phyloP scores from a whole-genome alignment of 1,140 invertebrate species.

The Cherax destructor region DNA sequence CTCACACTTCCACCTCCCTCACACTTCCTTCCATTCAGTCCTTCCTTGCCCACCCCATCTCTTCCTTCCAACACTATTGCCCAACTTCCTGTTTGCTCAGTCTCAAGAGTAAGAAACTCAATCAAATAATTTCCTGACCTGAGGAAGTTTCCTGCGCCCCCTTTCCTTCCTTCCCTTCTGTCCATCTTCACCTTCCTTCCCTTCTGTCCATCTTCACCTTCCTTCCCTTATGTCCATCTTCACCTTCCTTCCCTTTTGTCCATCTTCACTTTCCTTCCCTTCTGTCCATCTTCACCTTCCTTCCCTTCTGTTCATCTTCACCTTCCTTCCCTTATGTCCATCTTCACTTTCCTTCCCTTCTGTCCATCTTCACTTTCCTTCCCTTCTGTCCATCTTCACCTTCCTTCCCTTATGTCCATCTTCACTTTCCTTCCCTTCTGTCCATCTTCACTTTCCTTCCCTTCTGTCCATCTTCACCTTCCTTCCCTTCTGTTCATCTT shows the following conservation, averaged over 20 bases:
- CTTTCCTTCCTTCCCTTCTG: neutral
- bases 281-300: neutral
- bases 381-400: too few relatives aligned
- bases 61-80: neutral
- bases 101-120: neutral
- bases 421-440: too few relatives aligned
- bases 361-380: too few relatives aligned
- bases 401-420: too few relatives aligned
- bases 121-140: neutral
- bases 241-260: neutral
- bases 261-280: neutral
- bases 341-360: neutral
- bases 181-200: neutral
- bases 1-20: neutral
- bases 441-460: too few relatives aligned
- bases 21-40: neutral
- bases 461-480: too few relatives aligned
- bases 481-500: too few relatives aligned
- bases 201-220: neutral
- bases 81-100: neutral
- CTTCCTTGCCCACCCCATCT: neutral
- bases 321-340: neutral
- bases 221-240: neutral
- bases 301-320: neutral
- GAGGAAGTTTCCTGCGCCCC: too few relatives aligned